Evolutionary conservation across 2,113 vertebrate genomes (phyloP).

Genomic region (Acanthochromis polyacanthus): DNA sequence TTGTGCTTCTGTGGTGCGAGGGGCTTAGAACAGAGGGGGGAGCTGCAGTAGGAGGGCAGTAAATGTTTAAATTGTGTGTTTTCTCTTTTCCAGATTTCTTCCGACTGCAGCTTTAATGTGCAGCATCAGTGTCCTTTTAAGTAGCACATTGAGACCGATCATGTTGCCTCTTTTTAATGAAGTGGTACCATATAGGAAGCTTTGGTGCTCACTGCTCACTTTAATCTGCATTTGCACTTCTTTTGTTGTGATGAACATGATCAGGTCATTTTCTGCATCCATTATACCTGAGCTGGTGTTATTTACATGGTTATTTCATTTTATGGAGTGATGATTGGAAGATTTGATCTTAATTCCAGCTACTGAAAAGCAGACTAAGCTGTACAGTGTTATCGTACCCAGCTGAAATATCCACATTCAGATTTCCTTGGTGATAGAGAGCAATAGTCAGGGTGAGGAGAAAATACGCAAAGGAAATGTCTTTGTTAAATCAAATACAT

Average conservation of each 20-base stretch:
- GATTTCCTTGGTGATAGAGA: background rate
- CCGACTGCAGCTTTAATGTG: no score
- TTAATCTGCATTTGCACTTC: background rate
- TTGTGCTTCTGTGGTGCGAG: no score
- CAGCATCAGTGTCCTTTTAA: no score
- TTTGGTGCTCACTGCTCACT: background rate
- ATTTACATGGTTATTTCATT: conserved; percentile 4
- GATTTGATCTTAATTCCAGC: background rate
- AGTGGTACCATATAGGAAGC: background rate
- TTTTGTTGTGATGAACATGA: background rate
- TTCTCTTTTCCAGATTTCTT: no score
- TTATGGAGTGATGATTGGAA: background rate
- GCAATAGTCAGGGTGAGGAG: background rate
- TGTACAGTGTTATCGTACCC: background rate
- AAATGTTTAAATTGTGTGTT: no score
- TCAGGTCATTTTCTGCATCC: background rate
- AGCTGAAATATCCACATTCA: background rate
- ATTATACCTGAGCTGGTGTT: conserved; percentile 9
- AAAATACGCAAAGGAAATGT: background rate
- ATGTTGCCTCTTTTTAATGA: background rate
- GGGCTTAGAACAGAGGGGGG: no score
- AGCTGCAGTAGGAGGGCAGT: no score
- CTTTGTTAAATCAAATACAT: background rate
- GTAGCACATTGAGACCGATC: no score
- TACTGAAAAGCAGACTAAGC: background rate